A percentile compares a stretch with the other conserved stretches of the same genome.
Conservation (phyloP, 2,113 vertebrate genomes). For the Brachyistius frenatus region DNA sequence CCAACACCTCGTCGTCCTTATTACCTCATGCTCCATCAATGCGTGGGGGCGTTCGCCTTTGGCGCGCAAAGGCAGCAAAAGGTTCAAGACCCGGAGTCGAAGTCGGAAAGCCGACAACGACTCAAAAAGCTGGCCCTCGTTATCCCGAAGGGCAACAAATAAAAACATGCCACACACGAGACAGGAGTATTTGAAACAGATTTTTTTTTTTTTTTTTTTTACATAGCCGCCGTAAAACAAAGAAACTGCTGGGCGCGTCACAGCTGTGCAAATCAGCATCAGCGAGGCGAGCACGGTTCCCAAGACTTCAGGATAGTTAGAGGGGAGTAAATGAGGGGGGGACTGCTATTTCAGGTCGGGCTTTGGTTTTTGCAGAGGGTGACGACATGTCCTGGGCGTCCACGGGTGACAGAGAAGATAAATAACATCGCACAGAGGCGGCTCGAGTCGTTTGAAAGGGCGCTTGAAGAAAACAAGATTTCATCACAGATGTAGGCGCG, state of each 20-base stretch:
- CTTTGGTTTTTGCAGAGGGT: constrained; percentile 59
- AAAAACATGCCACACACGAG: no score
- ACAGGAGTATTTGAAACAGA: no score
- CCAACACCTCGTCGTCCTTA: constrained; percentile 65
- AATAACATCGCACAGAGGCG: constrained; percentile 10
- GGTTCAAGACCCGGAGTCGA: background rate
- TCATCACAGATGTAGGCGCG: background rate
- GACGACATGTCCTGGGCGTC: constrained; percentile 31
- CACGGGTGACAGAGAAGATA: constrained; percentile 29
- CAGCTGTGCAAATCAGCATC: constrained; percentile 39
- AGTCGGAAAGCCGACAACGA: no score
- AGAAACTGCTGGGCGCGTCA: background rate
- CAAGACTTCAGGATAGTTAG: constrained; percentile 39
- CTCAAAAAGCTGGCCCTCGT: no score
- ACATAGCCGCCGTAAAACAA: background rate
- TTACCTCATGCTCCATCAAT: constrained; percentile 86
- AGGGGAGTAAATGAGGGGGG: constrained; percentile 36
- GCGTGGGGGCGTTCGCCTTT: constrained; percentile 72
- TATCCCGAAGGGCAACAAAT: background rate
- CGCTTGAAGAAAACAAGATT: constrained; percentile 19
- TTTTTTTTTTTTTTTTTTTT: no score
- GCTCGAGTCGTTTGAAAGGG: background rate
- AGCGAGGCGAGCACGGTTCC: constrained; percentile 33
- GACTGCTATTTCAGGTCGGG: constrained; percentile 42
- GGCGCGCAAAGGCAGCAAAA: constrained; percentile 69